phyloP scores from a whole-genome alignment of 2,113 vertebrate species.

The Protobothrops flavoviridis region DNA sequence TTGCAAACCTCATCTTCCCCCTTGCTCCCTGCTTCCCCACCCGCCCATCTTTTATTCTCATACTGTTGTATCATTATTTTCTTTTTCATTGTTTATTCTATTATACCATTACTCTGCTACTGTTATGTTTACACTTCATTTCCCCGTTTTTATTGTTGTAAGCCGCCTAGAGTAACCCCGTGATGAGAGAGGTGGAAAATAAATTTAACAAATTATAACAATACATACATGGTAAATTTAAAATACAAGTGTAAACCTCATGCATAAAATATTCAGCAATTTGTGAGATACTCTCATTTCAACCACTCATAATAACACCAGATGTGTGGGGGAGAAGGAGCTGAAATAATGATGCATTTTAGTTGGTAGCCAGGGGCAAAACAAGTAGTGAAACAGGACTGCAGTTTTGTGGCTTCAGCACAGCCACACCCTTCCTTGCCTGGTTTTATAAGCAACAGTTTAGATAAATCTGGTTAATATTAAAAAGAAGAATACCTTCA shows the following conservation, averaged over 20 bases:
- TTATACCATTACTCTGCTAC: background rate
- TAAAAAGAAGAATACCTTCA: background rate
- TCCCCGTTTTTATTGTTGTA: background rate
- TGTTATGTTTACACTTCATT: background rate
- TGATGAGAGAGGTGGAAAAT: background rate
- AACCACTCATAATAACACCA: background rate
- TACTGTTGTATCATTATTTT: background rate
- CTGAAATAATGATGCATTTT: background rate
- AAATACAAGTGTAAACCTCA: background rate
- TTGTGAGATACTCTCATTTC: conserved; percentile 6
- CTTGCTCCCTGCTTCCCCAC: background rate
- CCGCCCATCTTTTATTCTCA: background rate
- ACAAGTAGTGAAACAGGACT: background rate
- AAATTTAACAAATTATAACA: background rate
- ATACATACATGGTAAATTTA: background rate
- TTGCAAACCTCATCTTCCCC: background rate
- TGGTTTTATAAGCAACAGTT: background rate
- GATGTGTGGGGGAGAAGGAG: background rate
- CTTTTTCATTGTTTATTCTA: background rate
- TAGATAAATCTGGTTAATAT: background rate
- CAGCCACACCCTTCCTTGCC: background rate
- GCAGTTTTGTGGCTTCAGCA: background rate
- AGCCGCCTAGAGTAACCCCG: background rate
- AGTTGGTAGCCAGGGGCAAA: background rate
- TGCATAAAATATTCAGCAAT: background rate